These are phyloP conservation scores for Oryzias woworae DNA, from an alignment of 2,113 vertebrate species.

Conservation along the genomic window DNA sequence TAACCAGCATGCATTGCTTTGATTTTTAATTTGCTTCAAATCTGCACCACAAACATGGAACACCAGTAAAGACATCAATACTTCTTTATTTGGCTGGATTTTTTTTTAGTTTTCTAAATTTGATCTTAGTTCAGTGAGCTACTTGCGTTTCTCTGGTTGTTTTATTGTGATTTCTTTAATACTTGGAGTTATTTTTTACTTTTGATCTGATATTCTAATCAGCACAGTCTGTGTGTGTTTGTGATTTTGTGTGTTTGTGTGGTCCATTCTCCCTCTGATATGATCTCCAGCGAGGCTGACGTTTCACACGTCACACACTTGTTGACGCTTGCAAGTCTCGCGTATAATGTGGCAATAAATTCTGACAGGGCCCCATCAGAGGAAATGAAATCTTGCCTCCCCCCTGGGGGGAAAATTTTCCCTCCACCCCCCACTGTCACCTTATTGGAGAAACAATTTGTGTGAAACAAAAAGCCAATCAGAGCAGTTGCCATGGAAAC, in stretches of 20 bases:
- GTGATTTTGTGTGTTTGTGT: conserved; percentile 1
- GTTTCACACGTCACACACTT: too few relatives aligned
- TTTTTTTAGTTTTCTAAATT: too few relatives aligned
- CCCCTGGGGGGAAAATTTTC: background rate
- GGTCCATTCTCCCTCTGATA: too few relatives aligned
- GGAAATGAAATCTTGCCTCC: conserved; percentile 2
- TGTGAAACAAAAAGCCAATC: conserved; percentile 25
- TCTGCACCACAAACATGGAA: too few relatives aligned
- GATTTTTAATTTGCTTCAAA: too few relatives aligned
- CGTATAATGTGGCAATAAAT: background rate
- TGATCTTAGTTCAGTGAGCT: background rate
- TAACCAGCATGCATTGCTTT: too few relatives aligned
- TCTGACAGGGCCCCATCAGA: conserved; percentile 6
- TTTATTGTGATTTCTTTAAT: background rate
- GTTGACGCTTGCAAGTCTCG: too few relatives aligned
- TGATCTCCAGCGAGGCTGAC: too few relatives aligned
- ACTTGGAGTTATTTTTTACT: too few relatives aligned
- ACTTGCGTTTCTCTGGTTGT: background rate
- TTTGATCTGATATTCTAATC: background rate
- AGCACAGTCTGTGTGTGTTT: background rate
- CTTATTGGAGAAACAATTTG: conserved; percentile 3
- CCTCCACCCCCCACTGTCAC: background rate
- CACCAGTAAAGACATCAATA: too few relatives aligned
- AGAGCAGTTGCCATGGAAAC: conserved; percentile 38
- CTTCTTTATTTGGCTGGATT: too few relatives aligned